A percentile compares a stretch with the other conserved stretches of the same genome.
These are phyloP conservation scores for Oligia latruncula DNA, from an alignment of 2,888 invertebrate genomes.

Conservation along the genomic window DNA sequence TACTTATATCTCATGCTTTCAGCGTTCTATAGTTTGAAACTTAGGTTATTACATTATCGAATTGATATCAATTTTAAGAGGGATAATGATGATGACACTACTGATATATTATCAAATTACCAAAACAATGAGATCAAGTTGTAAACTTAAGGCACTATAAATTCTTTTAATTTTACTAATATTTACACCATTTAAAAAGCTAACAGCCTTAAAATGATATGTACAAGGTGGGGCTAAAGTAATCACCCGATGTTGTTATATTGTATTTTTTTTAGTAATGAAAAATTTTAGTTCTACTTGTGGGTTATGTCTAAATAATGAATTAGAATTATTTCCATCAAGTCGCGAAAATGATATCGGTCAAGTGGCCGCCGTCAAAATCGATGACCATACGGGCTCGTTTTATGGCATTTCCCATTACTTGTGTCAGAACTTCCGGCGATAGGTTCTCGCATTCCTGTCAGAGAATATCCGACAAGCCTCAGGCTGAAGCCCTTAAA, in stretches of 20 bases:
- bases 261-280: not conserved
- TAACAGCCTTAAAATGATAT: too few relatives aligned
- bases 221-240: not conserved
- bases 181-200: not conserved
- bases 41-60: not conserved
- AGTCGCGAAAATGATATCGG: too few relatives aligned
- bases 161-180: not conserved
- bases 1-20: not conserved
- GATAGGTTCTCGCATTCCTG: too few relatives aligned
- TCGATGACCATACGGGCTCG: too few relatives aligned
- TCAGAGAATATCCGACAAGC: too few relatives aligned
- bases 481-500: too few relatives aligned
- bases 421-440: too few relatives aligned
- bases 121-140: not conserved
- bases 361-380: too few relatives aligned
- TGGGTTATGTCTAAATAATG: not conserved
- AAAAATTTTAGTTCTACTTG: not conserved
- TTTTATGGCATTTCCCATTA: too few relatives aligned
- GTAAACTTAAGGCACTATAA: not conserved
- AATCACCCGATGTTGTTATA: not conserved
- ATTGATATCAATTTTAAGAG: not conserved
- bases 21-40: constrained; percentile 8
- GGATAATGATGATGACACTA: not conserved
- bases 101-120: too few relatives aligned
- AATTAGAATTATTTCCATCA: not conserved